Base-by-base conservation (phyloP, 35 echinoderm and acorn worm genomes). In the Stichopus chloronotus region DNA sequence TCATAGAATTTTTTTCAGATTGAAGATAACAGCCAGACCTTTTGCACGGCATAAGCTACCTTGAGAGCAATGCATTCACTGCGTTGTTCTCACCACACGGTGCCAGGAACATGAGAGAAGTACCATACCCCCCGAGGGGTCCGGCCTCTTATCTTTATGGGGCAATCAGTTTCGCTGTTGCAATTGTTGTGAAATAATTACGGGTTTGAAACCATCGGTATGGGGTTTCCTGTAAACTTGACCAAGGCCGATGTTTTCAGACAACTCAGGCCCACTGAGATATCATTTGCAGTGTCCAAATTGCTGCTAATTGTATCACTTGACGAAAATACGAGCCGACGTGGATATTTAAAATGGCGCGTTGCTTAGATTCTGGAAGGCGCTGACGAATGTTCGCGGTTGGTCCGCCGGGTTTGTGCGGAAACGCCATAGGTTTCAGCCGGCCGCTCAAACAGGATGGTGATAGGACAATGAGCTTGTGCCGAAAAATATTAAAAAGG, bases 171-270 rank as follows among this genome's bases (percentile, higher is more conserved):
- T 85, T 85, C 82, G 82, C 82, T 85, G 82, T 85, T 19, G 82
- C 22, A 58, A 22, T 85, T 85, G 82, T 85, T 85, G 82, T 85
- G 82, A 85, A 85, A 85, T 85, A 85, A 85, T 85, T 55, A 85
- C 19, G 54, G 82, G 82, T 85, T 85, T 85, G 82, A 58, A 85
- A 85, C 58, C 82, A 58, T 85, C 82, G 16, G 52, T 85, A 85
- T 85, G 82, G 82, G 82, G 82, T 85, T 85, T 85, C 82, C 30
- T 83, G 16, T 85, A 85, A 85, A 58, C 82, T 58, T 85, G 56
- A 85, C 55, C 82, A 85, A 85, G 30, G 54, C 24, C 56, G 58
- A 56, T 58, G 17, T 7, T 6, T n/a, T 85, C 52, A 6, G 4
- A 19, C 14, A 11, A 17, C 9, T 83, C 55, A 13, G 25, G 80